Evolutionary conservation across 2,888 invertebrate genomes (phyloP), one percentile per base, ranked within the genome.

Genomic region (Drosophila borealis): DNA sequence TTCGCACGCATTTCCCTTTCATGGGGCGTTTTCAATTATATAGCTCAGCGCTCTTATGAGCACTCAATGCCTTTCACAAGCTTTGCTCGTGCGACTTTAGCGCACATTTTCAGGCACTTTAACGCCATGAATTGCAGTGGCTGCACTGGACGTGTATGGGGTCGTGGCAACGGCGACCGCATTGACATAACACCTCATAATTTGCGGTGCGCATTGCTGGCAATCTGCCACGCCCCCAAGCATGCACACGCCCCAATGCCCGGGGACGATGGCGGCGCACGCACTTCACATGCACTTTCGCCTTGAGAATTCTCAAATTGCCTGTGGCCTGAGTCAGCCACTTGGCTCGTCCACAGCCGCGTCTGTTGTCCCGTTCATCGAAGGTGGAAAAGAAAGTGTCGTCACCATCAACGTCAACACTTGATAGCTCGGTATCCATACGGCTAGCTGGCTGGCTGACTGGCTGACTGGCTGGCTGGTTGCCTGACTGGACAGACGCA

Each of bases 141-240:
- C 10, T 48, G 57, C 37, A 10, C 17, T 50, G 51, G 50, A 42
- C 29, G 53, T 59, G 72, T 49, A 36, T 34, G 63, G 60, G 70
- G 67, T 48, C 41, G 67, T 49, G 53, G 73, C 45, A 45, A 42
- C 50, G 56, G 49, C 78, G 68, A 61, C 57, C 68, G 74, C 85
- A 85, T 85, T 85, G 85, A 85, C 85, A 85, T 85, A 85, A 85
- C 85, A 85, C 85, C 89, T 85, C 85, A 89, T 85, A 85, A 89
- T 85, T 85, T 85, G 89, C 89, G 69, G 56, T 79, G 61, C 76
- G 76, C 73, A 79, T 51, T 84, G 85, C 80, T 62, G 82, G 66
- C 78, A 51, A 53, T 54, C 14, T 21, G 64, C 48, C 89, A 88
- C 82, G 84, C 87, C 89, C 71, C 51, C 61, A 25, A 42, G 53